Conservation (phyloP, 2,113 vertebrate genomes). For the Etheostoma cragini region DNA sequence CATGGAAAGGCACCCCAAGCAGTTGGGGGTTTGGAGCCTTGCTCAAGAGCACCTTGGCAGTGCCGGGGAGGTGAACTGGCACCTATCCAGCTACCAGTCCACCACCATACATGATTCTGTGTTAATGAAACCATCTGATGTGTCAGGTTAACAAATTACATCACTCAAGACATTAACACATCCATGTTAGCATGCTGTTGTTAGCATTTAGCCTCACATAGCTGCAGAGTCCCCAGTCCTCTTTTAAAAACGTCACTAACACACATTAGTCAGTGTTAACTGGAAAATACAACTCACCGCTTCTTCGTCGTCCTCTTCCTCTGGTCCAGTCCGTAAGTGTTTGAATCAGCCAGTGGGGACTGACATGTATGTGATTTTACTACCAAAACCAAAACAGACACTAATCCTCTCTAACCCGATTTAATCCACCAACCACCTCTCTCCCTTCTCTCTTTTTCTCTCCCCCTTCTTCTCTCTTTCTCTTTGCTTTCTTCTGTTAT, state of each 20-base stretch:
- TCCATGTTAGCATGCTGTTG: background rate
- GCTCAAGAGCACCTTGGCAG: too few species aligned
- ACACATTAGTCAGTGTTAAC: background rate
- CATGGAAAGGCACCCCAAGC: too few species aligned
- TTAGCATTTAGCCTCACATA: background rate
- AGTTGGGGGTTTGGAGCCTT: too few species aligned
- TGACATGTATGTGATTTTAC: conserved; percentile 70
- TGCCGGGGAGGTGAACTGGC: too few species aligned
- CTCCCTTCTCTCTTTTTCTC: background rate
- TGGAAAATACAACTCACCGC: conserved; percentile 27
- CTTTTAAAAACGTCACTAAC: background rate
- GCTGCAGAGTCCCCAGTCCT: background rate
- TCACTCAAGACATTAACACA: too few species aligned
- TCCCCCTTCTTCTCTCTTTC: background rate
- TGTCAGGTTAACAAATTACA: too few species aligned
- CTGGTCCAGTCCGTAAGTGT: conserved; percentile 5
- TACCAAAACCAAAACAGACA: conserved; percentile 63
- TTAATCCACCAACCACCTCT: conserved; percentile 71
- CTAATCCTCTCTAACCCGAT: conserved; percentile 75
- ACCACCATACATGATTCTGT: too few species aligned
- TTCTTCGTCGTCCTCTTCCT: conserved; percentile 10
- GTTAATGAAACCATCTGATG: too few species aligned
- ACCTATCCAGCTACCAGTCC: too few species aligned
- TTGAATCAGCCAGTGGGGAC: conserved; percentile 36
- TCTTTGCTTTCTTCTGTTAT: conserved; percentile 11